Base-by-base conservation (phyloP, 2,888 invertebrate species). In the Phania funesta region DNA sequence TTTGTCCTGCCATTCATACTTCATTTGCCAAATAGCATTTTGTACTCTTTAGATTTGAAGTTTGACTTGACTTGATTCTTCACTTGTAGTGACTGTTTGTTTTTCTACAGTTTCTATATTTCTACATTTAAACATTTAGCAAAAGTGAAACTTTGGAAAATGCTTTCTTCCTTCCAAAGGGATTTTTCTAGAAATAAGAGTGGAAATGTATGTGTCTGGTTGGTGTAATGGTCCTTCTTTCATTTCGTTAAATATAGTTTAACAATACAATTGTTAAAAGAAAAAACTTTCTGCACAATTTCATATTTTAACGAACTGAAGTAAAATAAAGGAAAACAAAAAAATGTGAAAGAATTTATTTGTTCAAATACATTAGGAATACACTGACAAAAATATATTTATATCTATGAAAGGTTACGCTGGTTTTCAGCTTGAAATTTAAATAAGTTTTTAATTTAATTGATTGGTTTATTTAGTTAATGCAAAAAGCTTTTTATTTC, bases 131-230 rank as follows among this genome's bases (percentile, higher is more conserved):
- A 62, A 38, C 67, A 29, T 76, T 81, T 81, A 77, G 58, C 67
- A 77, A 82, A 82, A 82, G 81, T 82, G 77, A 82, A 82, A 82
- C 81, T 82, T 74, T 77, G 67, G 60, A 71, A 75, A 67, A 60
- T 74, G 16, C 62, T 74, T 68, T 58, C 38, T 75, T 68, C 22
- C 44, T 54, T 60, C 35, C 64, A 32, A 64, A 70, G 52, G 65
- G 50, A 44, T 50, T 68, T 58, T 54, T 35, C 4, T 54, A 9
- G 0, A 24, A 24, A 26, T 3, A 48, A 3, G 46, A 20, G 6
- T 35, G 11, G 24, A 67, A 67, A 52, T 29, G 32, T 11, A 5
- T 65, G 22, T 35, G 38, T 65, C 32, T 65, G 52, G n/a, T 54
- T 44, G 48, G 0, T 62, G n/a, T 41, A 62, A 58, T 29, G 54